Percentiles rank a stretch among this genome's conserved stretches.
Conservation (phyloP, 2,888 invertebrate genomes). For the Pantelozetes paolii region DNA sequence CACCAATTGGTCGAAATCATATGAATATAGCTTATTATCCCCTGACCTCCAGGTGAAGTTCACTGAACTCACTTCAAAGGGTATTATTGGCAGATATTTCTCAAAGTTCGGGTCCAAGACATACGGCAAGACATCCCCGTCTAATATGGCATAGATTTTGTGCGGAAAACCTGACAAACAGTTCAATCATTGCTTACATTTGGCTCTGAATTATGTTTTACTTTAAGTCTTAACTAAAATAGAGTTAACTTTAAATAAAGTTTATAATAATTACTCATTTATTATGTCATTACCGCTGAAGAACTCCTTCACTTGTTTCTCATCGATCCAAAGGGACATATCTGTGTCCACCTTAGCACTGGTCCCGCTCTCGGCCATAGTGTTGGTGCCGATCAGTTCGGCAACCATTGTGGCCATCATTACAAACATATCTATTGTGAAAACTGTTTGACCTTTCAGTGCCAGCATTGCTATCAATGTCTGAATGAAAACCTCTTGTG, state of each 20-base stretch:
- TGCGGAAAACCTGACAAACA: slow-evolving; percentile 60
- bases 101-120: slow-evolving; percentile 85
- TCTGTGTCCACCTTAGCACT: slow-evolving; percentile 43
- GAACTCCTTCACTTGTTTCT: slow-evolving; percentile 82
- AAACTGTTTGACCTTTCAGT: too few relatives aligned
- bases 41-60: slow-evolving; percentile 54
- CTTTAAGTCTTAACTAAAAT: too few relatives aligned
- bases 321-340: slow-evolving; percentile 72
- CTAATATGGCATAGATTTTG: slow-evolving; percentile 82
- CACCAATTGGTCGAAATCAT: slow-evolving; percentile 78
- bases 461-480: too few relatives aligned
- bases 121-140: slow-evolving; percentile 78
- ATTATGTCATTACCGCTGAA: slow-evolving; percentile 43
- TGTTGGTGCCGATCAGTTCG: neutral
- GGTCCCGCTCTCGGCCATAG: neutral
- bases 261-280: too few relatives aligned
- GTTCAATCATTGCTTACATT: neutral
- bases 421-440: too few relatives aligned
- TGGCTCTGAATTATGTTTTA: too few relatives aligned
- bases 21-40: slow-evolving; percentile 57
- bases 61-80: slow-evolving; percentile 69
- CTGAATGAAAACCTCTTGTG: too few relatives aligned
- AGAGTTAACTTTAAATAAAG: too few relatives aligned
- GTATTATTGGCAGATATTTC: slow-evolving; percentile 80
- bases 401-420: too few relatives aligned